Percentiles rank a stretch among this genome's conserved stretches.
Conservation (phyloP, 2,888 invertebrate genomes). For the Luffia ferchaultella region DNA sequence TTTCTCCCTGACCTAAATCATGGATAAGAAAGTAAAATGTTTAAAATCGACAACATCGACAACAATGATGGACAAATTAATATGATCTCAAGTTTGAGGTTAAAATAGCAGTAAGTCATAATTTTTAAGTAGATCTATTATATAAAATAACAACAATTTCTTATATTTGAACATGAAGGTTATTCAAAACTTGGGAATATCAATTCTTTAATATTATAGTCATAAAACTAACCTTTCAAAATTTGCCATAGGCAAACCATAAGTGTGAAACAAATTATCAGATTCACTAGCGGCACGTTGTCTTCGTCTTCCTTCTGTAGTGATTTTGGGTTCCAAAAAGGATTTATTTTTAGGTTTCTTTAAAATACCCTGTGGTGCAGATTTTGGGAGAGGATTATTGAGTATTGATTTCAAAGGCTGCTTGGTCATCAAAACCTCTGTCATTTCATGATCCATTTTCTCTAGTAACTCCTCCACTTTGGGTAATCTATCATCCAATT, state of each 20-base stretch:
- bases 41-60: too few species aligned
- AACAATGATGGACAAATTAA: too few species aligned
- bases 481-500: slow-evolving; percentile 46
- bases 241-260: slow-evolving; percentile 35
- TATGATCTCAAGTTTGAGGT: too few species aligned
- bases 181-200: too few species aligned
- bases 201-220: too few species aligned
- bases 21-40: too few species aligned
- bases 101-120: too few species aligned
- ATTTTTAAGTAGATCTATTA: too few species aligned
- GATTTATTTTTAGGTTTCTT: slow-evolving; percentile 47
- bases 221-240: slow-evolving; percentile 41
- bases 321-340: slow-evolving; percentile 33
- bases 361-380: slow-evolving; percentile 45
- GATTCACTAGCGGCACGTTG: slow-evolving; percentile 59
- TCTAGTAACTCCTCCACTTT: slow-evolving; percentile 57
- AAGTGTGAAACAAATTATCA: slow-evolving; percentile 44
- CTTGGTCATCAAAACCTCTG: slow-evolving; percentile 39
- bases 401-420: slow-evolving; percentile 58
- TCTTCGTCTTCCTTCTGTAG: slow-evolving; percentile 44
- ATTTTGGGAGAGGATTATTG: slow-evolving; percentile 45
- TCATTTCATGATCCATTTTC: slow-evolving; percentile 50
- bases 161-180: too few species aligned
- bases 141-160: too few species aligned
- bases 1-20: too few species aligned